Evolutionary conservation across 2,113 vertebrate species (phyloP).

Genomic region (Melanerpes aurifrons): DNA sequence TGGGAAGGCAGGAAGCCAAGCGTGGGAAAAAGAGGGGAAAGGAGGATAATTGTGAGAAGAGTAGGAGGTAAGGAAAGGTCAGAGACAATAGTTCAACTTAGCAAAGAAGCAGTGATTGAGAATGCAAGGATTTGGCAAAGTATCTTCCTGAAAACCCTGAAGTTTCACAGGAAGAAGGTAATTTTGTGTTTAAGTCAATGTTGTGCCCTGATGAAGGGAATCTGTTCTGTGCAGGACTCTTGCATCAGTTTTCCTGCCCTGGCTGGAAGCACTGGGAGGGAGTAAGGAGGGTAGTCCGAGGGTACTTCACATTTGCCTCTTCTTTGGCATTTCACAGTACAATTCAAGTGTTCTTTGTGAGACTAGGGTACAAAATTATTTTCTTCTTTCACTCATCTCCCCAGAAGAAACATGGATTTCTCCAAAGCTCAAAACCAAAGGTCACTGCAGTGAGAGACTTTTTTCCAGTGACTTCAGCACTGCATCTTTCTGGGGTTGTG

Average conservation of each 20-base stretch:
- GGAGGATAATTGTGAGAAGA: conserved; percentile 34
- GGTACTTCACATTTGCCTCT: not conserved
- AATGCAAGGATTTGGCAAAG: conserved; percentile 42
- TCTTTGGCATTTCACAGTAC: not conserved
- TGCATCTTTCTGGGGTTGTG: not conserved
- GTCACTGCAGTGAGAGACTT: not conserved
- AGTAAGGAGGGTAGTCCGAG: not conserved
- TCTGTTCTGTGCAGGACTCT: not conserved
- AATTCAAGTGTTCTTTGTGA: not conserved
- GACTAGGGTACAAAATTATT: not conserved
- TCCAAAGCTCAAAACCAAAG: not conserved
- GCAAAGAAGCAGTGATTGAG: not conserved
- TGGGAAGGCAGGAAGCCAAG: conserved; percentile 48
- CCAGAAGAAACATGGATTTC: not conserved
- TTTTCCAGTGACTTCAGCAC: conserved; percentile 4
- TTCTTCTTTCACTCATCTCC: not conserved
- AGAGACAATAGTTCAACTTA: conserved; percentile 46
- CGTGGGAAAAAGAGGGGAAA: conserved; percentile 50
- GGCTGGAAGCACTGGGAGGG: not conserved
- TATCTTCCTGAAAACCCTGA: conserved; percentile 21
- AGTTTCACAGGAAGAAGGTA: conserved; percentile 54
- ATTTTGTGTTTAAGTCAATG: conserved; percentile 7
- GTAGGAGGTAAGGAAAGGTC: conserved; percentile 50
- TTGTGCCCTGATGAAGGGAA: not conserved
- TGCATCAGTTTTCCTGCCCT: not conserved